Conservation (phyloP, 2,797 vertebrate genomes). For the Hemitrygon akajei region DNA sequence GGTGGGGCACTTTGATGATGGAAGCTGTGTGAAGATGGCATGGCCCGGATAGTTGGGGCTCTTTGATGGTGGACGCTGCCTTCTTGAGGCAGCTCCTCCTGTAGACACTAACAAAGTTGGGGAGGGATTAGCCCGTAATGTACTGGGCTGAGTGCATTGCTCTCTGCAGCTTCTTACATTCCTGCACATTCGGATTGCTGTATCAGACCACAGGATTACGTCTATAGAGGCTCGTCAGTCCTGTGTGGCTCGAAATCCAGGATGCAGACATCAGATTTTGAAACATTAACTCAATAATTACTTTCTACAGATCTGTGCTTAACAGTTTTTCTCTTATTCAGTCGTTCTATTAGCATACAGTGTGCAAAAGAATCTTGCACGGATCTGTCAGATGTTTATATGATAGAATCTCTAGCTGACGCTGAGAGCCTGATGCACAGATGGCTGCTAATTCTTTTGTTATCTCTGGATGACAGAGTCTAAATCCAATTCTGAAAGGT, state of each 20-base stretch:
- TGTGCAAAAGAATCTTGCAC: not conserved
- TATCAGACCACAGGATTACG: too few species aligned
- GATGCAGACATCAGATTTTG: not conserved
- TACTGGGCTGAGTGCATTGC: too few species aligned
- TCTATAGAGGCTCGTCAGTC: too few species aligned
- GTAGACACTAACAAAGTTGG: too few species aligned
- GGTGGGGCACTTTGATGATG: too few species aligned
- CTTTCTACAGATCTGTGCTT: not conserved
- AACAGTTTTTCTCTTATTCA: not conserved
- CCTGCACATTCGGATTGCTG: too few species aligned
- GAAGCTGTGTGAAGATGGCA: too few species aligned
- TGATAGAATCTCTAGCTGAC: not conserved
- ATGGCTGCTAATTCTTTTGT: not conserved
- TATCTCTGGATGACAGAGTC: conserved; percentile 25
- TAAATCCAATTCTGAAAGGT: conserved; percentile 1
- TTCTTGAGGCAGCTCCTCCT: too few species aligned
- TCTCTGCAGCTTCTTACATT: too few species aligned
- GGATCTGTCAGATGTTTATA: conserved; percentile 20
- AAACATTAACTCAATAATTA: not conserved
- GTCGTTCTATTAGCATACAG: not conserved
- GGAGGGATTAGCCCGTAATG: too few species aligned
- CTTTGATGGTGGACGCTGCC: too few species aligned
- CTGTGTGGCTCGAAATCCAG: not conserved
- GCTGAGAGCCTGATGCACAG: not conserved
- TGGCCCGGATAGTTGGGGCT: too few species aligned